Conservation (phyloP, 2,888 invertebrate species). For the Rhaphigaster nebulosa region DNA sequence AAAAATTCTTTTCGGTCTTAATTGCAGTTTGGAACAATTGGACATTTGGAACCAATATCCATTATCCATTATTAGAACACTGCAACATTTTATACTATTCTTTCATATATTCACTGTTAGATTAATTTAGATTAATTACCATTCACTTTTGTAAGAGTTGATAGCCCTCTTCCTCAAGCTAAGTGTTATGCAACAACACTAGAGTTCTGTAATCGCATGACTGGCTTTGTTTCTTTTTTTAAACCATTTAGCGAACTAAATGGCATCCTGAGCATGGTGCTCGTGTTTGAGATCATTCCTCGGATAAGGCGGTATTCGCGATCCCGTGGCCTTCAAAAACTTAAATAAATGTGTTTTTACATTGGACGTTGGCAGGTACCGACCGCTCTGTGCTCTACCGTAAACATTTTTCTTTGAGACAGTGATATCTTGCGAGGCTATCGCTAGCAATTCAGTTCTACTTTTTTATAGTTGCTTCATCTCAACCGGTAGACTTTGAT, state of each 20-base stretch:
- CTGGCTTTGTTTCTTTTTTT: slow-evolving; percentile 23
- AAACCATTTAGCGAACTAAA: neutral
- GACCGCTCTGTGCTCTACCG: neutral
- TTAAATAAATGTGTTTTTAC: slow-evolving; percentile 1
- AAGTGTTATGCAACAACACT: neutral
- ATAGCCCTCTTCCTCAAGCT: neutral
- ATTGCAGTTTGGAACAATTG: no score
- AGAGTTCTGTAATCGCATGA: neutral
- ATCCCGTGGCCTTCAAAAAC: neutral
- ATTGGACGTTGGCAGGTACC: neutral
- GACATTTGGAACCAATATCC: no score
- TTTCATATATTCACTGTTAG: no score
- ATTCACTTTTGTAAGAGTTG: neutral
- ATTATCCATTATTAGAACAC: no score
- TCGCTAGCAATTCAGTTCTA: neutral
- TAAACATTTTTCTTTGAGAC: slow-evolving; percentile 1
- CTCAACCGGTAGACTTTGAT: neutral
- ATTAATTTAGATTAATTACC: neutral
- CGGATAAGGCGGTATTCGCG: neutral
- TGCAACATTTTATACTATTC: no score
- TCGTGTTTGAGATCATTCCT: slow-evolving; percentile 8
- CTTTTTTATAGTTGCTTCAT: slow-evolving; percentile 10
- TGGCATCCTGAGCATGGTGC: slow-evolving; percentile 1
- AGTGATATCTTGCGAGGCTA: slow-evolving; percentile 6
- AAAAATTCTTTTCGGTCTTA: no score